Evolutionary conservation across 2,113 vertebrate species (phyloP), one percentile per base, ranked within the genome.

Genomic region (Cheilinus undulatus): DNA sequence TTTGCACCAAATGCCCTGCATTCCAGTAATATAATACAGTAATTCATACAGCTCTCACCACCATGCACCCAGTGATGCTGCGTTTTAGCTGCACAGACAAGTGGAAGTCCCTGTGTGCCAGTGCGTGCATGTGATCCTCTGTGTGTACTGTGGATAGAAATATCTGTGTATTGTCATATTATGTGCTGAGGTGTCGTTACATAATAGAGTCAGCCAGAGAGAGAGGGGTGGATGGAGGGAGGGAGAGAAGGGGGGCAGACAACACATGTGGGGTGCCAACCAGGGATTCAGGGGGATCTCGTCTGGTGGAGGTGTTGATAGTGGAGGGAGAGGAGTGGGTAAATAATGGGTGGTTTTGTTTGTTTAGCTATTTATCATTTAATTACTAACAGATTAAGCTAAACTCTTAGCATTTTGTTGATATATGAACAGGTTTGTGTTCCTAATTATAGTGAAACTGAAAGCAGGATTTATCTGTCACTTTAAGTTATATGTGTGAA

Each of bases 141-240:
- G 49, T 53, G 20, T 49, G 69, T 24, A 42, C 38, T 45, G 53
- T 43, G 56, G 76, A 79, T 77, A 56, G 66, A 84, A 73, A 65
- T 78, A 58, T 83, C 60, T 78, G 54, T 50, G 69, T 82, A 84
- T 82, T 87, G 85, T 86, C 32, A 72, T 71, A 73, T 78, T 74
- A 74, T 84, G 71, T 79, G 76, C 75, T 69, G 76, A 68, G 76
- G 52, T 80, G 51, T 73, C 69, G 67, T 90, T 89, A 83, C 70
- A 78, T 88, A 86, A 91, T 60, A 82, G 69, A 38, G 50, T 13
- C 52, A 72, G 61, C 19, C 40, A 24, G 62, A 42, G 71, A 48
- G 65, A 30, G 53, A 32, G 60, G 3, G 27, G 17, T 49, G 4
- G 36, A 13, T 26, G 14, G 24, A 63, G 23, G 45, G 12, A 15